Evolutionary conservation across 2,888 invertebrate genomes (phyloP).

Genomic region (Silvanus unidentatus): DNA sequence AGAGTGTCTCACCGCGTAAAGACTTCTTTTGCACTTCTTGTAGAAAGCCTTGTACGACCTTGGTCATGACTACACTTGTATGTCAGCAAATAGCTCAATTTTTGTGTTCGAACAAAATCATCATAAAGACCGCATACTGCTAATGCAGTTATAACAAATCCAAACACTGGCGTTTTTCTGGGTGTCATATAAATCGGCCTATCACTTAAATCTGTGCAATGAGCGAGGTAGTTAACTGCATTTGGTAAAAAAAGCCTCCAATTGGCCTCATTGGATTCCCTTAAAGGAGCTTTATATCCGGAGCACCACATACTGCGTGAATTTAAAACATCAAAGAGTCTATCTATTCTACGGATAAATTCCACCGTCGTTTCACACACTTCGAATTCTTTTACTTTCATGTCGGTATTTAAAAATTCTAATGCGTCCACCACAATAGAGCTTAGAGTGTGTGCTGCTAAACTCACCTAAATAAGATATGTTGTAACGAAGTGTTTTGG

Average conservation of each 20-base stretch:
- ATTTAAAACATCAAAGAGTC: slow-evolving; percentile 15
- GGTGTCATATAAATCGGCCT: slow-evolving; percentile 4
- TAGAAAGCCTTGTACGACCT: too few relatives aligned
- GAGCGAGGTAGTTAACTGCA: slow-evolving; percentile 8
- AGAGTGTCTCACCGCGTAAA: too few relatives aligned
- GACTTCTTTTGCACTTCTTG: too few relatives aligned
- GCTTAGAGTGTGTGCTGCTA: slow-evolving; percentile 19
- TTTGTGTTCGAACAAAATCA: background rate
- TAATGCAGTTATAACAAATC: slow-evolving; percentile 7
- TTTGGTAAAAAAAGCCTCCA: slow-evolving; percentile 9
- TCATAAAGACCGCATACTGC: slow-evolving; percentile 4
- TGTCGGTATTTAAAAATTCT: slow-evolving; percentile 8
- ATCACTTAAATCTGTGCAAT: slow-evolving; percentile 6
- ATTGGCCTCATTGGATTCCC: slow-evolving; percentile 8
- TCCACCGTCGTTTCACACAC: slow-evolving; percentile 12
- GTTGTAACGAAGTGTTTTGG: too few relatives aligned
- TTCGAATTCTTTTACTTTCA: slow-evolving; percentile 10
- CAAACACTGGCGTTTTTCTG: slow-evolving; percentile 12
- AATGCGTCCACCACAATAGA: slow-evolving; percentile 15
- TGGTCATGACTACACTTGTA: slow-evolving; percentile 8
- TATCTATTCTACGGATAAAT: slow-evolving; percentile 14
- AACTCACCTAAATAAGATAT: slow-evolving; percentile 16
- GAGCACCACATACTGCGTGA: slow-evolving; percentile 12
- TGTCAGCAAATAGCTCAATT: slow-evolving; percentile 4
- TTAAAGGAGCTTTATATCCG: slow-evolving; percentile 12